Base-by-base conservation (phyloP, 2,797 vertebrate genomes). In the Erethizon dorsatum region DNA sequence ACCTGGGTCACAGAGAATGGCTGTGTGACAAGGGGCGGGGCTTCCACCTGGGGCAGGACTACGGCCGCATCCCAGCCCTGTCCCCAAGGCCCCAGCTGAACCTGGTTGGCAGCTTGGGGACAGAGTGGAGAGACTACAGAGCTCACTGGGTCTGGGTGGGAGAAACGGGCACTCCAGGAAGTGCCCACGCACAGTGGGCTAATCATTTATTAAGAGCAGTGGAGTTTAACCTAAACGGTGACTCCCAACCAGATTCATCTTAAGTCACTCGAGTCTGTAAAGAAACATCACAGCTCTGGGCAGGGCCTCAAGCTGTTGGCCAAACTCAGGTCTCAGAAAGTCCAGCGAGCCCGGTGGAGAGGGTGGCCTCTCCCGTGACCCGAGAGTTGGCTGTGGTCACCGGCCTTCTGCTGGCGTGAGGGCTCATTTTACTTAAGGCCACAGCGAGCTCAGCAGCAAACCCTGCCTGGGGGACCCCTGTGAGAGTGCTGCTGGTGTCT, bases 161-260 rank as follows among this genome's bases (percentile, higher is more conserved):
- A 14, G 37, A 7, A 18, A 31, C 0, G 0, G 18, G 61, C 57
- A 45, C 45, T 41, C 54, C 87, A 11, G 2, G 20, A 20, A 54
- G 52, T 15, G 77, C 28, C 31, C 1, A 10, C n/a, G 31, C 6
- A 7, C 50, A 45, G 50, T 50, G 26, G 75, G 73, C 92, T 88
- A 85, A 90, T 93, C 85, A 86, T 91, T 94, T 71, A 88, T 69
- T 75, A 90, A 83, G 91, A 47, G 20, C 45, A 50, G 90, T 83
- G 86, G 91, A 79, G 59, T 57, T 83, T 83, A 83, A 87, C 61
- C 91, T 78, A 91, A 96, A 89, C 80, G 83, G 75, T 93, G 63
- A 63, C 93, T 71, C 95, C 87, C 54, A 37, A 17, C 56, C 6
- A 75, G 77, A 82, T 88, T 50, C 83, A 45, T 61, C 83, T 82